Conservation (phyloP, 2,113 vertebrate species). For the Candoia aspera region DNA sequence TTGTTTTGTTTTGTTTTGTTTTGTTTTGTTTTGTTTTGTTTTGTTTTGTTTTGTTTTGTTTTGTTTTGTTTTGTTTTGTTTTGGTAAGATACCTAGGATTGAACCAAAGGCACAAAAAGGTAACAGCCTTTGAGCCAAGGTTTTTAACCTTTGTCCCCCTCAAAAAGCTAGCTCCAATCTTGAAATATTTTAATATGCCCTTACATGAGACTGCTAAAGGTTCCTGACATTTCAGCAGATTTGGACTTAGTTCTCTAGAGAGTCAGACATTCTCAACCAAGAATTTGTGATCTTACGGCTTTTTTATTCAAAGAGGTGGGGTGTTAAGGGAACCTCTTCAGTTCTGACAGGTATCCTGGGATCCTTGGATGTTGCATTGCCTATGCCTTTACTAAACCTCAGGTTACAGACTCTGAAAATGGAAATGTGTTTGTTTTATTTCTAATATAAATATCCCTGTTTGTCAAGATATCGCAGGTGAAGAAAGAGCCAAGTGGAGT, state of each 20-base stretch:
- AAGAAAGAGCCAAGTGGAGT: conserved; percentile 45
- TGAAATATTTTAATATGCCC: too few species aligned
- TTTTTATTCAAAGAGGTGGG: neutral
- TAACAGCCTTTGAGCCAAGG: neutral
- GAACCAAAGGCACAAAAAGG: neutral
- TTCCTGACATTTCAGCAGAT: neutral
- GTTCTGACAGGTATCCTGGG: neutral
- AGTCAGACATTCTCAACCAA: neutral
- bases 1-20: neutral
- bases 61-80: too few species aligned
- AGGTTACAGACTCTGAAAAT: neutral
- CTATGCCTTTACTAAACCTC: neutral
- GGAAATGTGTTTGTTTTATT: neutral
- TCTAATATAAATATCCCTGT: neutral
- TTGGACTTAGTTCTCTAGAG: neutral
- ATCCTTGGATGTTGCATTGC: neutral
- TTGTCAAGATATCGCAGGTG: neutral
- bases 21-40: neutral
- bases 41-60: neutral
- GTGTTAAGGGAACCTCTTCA: neutral
- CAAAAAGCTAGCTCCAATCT: neutral
- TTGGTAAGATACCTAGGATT: neutral
- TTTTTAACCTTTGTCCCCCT: neutral
- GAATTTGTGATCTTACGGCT: neutral
- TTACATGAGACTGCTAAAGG: neutral